Evolutionary conservation across 1,140 invertebrate genomes (phyloP), one percentile per base, ranked within the genome.

Genomic region (Drosophila biarmipes): DNA sequence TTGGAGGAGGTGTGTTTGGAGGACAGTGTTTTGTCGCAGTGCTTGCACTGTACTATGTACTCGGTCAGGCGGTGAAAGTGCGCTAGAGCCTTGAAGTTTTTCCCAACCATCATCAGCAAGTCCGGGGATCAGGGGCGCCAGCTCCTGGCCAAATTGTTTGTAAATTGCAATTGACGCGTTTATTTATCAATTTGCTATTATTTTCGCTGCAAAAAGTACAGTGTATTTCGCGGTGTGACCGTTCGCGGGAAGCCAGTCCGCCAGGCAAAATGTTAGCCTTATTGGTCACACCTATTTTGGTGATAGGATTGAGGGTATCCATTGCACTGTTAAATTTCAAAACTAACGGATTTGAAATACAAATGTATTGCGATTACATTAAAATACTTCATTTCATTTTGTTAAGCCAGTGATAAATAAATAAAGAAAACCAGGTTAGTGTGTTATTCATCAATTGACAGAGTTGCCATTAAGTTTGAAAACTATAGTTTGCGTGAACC

Each of bases 1-100:
- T 91, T 91, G 27, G 78, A 81, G 3, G 80, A 90, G 3, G 85
- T 86, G 29, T 91, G 80, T 61, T 91, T 91, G 3, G 84, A 85
- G 19, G 89, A 89, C 5, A 91, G 74, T 24, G 80, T 86, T 35
- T 85, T 89, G 58, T 82, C 90, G n/a, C 89, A 91, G 24, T 86
- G 78, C 40, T 90, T 91, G 68, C 89, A 91, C 66, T 84, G 80
- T 53, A 89, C 84, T 42, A 90, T 73, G 51, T 89, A 89, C 51
- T 89, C 84, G 15, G 80, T 84, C 1, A 89, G 54, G 11, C 84
- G 85, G 45, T 89, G 80, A 40, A 89, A 89, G 21, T 89, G 84
- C n/a, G 76, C 56, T 15, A 90, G 57, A 8, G 85, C 80, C 63
- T 89, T 89, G 45, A 75, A 78, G 53, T 89, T 89, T 29, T 82